Conservation (phyloP, 2,888 invertebrate species). For the Phrixothrix hirtus region DNA sequence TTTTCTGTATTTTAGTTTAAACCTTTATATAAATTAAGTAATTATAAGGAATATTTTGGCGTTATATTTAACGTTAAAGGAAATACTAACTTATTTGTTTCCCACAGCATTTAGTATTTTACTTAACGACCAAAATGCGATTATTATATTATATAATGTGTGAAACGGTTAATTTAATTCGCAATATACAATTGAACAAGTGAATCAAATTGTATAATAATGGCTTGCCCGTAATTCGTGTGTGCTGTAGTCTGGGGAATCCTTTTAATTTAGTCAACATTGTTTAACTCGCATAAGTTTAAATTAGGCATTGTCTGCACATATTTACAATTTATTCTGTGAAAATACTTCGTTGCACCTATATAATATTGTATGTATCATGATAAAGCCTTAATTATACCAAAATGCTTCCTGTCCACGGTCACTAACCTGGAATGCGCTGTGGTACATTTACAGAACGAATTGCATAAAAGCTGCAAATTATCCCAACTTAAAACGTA, state of each 20-base stretch:
- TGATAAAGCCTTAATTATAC: slow-evolving; percentile 19
- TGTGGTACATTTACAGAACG: slow-evolving; percentile 7
- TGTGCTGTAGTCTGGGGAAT: slow-evolving; percentile 17
- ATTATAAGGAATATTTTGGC: too few species aligned
- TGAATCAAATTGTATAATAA: slow-evolving; percentile 21
- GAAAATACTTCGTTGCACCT: slow-evolving; percentile 19
- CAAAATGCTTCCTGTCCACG: slow-evolving; percentile 13
- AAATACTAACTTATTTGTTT: slow-evolving; percentile 1
- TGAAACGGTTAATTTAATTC: slow-evolving; percentile 20
- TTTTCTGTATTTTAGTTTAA: too few species aligned
- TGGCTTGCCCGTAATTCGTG: slow-evolving; percentile 12
- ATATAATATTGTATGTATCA: slow-evolving; percentile 11
- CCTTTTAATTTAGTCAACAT: slow-evolving; percentile 21
- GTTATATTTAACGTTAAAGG: too few species aligned
- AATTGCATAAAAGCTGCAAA: slow-evolving; percentile 11
- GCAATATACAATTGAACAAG: slow-evolving; percentile 16
- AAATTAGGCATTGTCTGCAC: slow-evolving; percentile 24
- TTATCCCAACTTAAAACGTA: slow-evolving; percentile 15
- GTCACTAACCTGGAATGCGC: slow-evolving; percentile 12
- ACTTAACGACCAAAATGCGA: slow-evolving; percentile 7
- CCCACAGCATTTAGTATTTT: slow-evolving; percentile 2
- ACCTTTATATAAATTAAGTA: too few species aligned
- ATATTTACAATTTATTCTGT: slow-evolving; percentile 24
- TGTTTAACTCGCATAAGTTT: slow-evolving; percentile 14
- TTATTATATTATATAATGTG: slow-evolving; percentile 16